Evolutionary conservation across 2,113 vertebrate species (phyloP).

Genomic region (Chrysemys picta): DNA sequence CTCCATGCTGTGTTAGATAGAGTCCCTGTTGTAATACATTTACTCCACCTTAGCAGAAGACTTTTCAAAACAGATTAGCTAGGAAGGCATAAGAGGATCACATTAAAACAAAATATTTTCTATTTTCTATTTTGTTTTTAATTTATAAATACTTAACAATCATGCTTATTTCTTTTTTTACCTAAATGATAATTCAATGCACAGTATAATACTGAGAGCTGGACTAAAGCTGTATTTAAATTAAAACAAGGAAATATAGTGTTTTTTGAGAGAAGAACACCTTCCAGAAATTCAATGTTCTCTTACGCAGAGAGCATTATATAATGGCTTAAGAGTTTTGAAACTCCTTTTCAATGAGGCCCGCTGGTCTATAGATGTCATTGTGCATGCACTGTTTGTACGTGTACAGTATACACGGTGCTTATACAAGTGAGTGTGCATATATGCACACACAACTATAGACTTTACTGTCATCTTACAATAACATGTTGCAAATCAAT

Average conservation of each 20-base stretch:
- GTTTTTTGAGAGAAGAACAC: background rate
- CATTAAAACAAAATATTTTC: background rate
- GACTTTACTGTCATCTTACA: background rate
- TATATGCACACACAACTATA: background rate
- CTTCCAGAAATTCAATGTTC: background rate
- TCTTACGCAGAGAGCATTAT: background rate
- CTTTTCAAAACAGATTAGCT: slow-evolving; percentile 19
- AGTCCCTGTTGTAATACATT: background rate
- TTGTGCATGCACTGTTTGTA: background rate
- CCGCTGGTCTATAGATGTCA: background rate
- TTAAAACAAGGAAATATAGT: background rate
- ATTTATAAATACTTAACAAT: slow-evolving; percentile 8
- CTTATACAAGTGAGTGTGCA: background rate
- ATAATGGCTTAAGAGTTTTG: background rate
- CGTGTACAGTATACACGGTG: background rate
- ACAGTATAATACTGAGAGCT: background rate
- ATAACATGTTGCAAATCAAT: background rate
- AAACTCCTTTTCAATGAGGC: background rate
- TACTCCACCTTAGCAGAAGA: slow-evolving; percentile 26
- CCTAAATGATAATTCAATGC: background rate
- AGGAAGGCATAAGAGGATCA: slow-evolving; percentile 15
- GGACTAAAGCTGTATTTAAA: background rate
- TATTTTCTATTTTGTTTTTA: slow-evolving; percentile 36
- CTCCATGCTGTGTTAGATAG: slow-evolving; percentile 20
- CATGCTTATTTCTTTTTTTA: background rate